These are phyloP conservation scores for Spheniscus mendiculus DNA, from an alignment of 2,113 vertebrate genomes.

Conservation along the genomic window DNA sequence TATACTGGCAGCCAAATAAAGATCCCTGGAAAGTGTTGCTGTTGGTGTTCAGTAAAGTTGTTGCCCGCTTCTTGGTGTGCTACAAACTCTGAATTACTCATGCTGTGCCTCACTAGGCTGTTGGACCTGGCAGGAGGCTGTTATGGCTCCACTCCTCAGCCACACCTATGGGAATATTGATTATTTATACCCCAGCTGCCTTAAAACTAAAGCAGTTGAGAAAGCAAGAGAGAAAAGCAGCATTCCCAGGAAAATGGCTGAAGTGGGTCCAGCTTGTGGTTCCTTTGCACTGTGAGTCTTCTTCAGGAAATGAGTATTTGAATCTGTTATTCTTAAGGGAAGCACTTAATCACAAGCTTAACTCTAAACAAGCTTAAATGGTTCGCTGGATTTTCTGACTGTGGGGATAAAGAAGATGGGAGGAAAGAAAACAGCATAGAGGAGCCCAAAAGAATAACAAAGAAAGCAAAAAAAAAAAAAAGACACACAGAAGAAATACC, in stretches of 20 bases:
- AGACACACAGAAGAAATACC: not conserved
- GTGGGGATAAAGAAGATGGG: not conserved
- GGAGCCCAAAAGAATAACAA: not conserved
- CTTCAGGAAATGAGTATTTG: not conserved
- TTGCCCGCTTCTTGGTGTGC: not conserved
- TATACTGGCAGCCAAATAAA: not conserved
- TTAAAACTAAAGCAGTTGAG: not conserved
- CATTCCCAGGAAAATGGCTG: not conserved
- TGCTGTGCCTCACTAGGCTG: not conserved
- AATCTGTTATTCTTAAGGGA: not conserved
- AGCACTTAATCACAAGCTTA: not conserved
- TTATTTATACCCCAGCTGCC: constrained; percentile 13
- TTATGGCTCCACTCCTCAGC: not conserved
- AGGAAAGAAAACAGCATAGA: not conserved
- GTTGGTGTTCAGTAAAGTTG: not conserved
- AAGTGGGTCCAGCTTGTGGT: not conserved
- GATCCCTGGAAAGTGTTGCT: not conserved
- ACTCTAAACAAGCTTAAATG: not conserved
- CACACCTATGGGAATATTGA: not conserved
- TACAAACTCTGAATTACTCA: not conserved
- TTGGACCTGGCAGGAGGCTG: not conserved
- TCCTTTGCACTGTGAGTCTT: not conserved
- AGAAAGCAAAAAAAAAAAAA: not conserved
- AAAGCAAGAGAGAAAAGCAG: not conserved
- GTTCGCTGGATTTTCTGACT: not conserved